Evolutionary conservation across 2,888 invertebrate genomes (phyloP).

Genomic region (Agonopterix alstromeriana): DNA sequence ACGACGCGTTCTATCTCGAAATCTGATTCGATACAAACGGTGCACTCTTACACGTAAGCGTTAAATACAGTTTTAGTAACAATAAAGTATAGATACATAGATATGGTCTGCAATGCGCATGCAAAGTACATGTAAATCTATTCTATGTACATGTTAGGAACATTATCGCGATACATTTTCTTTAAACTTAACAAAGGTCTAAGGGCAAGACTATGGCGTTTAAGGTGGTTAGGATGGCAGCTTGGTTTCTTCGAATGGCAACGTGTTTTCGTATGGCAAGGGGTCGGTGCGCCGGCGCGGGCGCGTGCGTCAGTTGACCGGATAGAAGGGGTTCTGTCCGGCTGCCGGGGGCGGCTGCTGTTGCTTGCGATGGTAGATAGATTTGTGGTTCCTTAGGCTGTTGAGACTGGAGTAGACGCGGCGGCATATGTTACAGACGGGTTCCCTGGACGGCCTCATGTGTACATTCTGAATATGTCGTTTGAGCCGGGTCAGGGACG

Average conservation of each 20-base stretch:
- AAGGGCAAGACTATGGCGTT: slow-evolving; percentile 73
- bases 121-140: slow-evolving; percentile 65
- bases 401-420: slow-evolving; percentile 94
- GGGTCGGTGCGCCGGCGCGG: slow-evolving; percentile 17
- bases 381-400: slow-evolving; percentile 94
- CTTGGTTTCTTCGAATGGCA: slow-evolving; percentile 60
- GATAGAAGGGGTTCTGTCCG: slow-evolving; percentile 59
- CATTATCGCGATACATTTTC: slow-evolving; percentile 61
- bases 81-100: slow-evolving; percentile 58
- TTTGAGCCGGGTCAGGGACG: slow-evolving; percentile 91
- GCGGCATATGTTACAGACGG: slow-evolving; percentile 94
- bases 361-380: slow-evolving; percentile 93
- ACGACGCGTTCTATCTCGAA: not conserved
- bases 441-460: slow-evolving; percentile 92
- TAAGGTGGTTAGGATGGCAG: slow-evolving; percentile 71
- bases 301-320: slow-evolving; percentile 62
- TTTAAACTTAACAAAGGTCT: slow-evolving; percentile 64
- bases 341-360: slow-evolving; percentile 73
- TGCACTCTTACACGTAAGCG: slow-evolving; percentile 46
- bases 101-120: slow-evolving; percentile 66
- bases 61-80: slow-evolving; percentile 41
- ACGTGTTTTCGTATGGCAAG: slow-evolving; percentile 25
- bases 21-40: slow-evolving; percentile 13
- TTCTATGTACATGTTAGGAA: slow-evolving; percentile 76
- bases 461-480: slow-evolving; percentile 95